Evolutionary conservation across 37 sponge, comb jelly and placozoan genomes (phyloP), one percentile per base, ranked within the genome.

Genomic region (Corticium candelabrum): DNA sequence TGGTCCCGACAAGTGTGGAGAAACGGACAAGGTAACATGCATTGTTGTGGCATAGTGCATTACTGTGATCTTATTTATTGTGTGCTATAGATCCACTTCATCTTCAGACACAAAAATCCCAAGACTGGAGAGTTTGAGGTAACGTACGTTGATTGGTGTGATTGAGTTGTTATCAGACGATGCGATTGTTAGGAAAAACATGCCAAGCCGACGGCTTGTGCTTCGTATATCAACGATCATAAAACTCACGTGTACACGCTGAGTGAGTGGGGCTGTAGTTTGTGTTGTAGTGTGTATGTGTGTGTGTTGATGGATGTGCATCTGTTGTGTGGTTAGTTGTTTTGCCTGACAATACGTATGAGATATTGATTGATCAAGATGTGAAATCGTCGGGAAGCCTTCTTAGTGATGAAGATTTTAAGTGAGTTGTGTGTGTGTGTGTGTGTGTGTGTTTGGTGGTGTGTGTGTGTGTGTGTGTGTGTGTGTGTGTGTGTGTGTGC

Each of bases 1-100:
- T 80, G 99, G 99, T 2, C 99, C 99, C 31, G 99, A 98, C 85
- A 92, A 87, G 68, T 98, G 99, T 81, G 99, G 99, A 37, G 56
- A 41, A 43, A 86, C 82, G 32, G 74, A 81, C 37, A 98, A 95
- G 85, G 93, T 92, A 34, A 76, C 84, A 3, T n/a, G 34, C 79
- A 78, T 21, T 30, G 34, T 15, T 21, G 62, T 50, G 62, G 62
- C n/a, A n/a, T n/a, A n/a, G n/a, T n/a, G n/a, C n/a, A n/a, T 50
- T 34, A 5, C 5, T 34, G 35, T 70, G 73, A 4, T 15, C 21
- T 70, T 70, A 5, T 70, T 4, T 43, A 11, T 73, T 75, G 3
- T 68, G 5, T 37, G 32, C 37, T 67, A 1, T 74, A 92, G 90
- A 38, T 98, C 3, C 99, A 98, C 74, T 89, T 98, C 77, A 98